Evolutionary conservation across 2,797 vertebrate species (phyloP).

Genomic region (Emys orbicularis): DNA sequence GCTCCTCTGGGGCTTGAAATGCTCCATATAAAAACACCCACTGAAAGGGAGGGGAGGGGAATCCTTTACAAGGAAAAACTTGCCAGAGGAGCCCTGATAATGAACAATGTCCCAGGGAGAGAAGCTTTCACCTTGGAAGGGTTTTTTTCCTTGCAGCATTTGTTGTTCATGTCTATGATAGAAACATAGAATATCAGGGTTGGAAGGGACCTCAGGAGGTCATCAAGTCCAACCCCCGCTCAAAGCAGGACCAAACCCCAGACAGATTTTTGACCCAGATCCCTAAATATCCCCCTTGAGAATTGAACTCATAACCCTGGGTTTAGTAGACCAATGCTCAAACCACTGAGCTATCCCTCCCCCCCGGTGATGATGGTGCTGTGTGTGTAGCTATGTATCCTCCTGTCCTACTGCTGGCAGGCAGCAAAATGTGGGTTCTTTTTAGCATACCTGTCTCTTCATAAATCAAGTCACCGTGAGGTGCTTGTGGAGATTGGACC

Average conservation of each 20-base stretch:
- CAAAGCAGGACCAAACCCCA: too few species aligned
- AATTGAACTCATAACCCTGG: too few species aligned
- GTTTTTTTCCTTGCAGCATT: neutral
- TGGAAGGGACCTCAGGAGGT: too few species aligned
- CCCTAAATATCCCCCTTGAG: too few species aligned
- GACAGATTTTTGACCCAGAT: too few species aligned
- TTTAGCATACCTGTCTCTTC: neutral
- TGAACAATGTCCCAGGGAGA: conserved; percentile 34
- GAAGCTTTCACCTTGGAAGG: conserved; percentile 9
- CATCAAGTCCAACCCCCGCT: too few species aligned
- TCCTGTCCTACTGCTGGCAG: neutral
- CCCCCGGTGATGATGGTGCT: neutral
- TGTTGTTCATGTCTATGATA: neutral
- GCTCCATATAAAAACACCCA: conserved; percentile 78
- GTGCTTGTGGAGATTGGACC: neutral
- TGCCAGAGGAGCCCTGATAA: conserved; percentile 60
- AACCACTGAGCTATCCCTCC: too few species aligned
- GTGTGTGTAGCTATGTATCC: neutral
- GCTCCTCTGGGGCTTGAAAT: conserved; percentile 76
- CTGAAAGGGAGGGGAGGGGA: conserved; percentile 76
- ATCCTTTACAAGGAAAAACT: conserved; percentile 72
- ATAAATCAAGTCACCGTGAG: neutral
- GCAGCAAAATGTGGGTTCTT: neutral
- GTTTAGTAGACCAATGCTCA: too few species aligned
- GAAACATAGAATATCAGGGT: too few species aligned